phyloP scores from a whole-genome alignment of 2,888 invertebrate species.

The Acanthosepion esculentum region DNA sequence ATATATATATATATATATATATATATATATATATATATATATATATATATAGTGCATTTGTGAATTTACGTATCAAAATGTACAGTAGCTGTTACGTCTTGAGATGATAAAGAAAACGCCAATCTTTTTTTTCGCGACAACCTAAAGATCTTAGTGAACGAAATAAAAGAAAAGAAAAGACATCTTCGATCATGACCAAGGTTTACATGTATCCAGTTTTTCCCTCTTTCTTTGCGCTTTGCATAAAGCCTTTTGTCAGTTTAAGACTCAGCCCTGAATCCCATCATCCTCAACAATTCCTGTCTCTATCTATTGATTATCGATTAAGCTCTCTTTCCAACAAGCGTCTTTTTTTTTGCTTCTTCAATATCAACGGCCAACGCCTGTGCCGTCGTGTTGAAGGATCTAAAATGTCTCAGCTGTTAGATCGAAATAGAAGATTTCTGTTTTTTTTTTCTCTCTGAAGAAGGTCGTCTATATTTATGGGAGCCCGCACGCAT shows the following conservation, averaged over 20 bases:
- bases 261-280: not conserved
- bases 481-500: not conserved
- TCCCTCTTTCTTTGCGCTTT: not conserved
- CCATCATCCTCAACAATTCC: not conserved
- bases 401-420: not conserved
- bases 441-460: not conserved
- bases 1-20: not conserved
- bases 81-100: not conserved
- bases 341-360: not conserved
- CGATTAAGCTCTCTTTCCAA: not conserved
- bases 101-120: not conserved
- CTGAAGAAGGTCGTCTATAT: not conserved
- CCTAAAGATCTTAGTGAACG: not conserved
- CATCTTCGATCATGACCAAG: not conserved
- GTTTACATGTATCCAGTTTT: not conserved
- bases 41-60: not conserved
- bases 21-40: not conserved
- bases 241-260: not conserved
- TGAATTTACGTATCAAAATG: not conserved
- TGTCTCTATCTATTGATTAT: not conserved
- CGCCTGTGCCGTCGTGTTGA: not conserved
- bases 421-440: slow-evolving; percentile 33
- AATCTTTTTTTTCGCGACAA: not conserved
- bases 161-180: not conserved
- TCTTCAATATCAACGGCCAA: not conserved